Conservation (phyloP, 2,888 invertebrate species). For the Volucella inflata region DNA sequence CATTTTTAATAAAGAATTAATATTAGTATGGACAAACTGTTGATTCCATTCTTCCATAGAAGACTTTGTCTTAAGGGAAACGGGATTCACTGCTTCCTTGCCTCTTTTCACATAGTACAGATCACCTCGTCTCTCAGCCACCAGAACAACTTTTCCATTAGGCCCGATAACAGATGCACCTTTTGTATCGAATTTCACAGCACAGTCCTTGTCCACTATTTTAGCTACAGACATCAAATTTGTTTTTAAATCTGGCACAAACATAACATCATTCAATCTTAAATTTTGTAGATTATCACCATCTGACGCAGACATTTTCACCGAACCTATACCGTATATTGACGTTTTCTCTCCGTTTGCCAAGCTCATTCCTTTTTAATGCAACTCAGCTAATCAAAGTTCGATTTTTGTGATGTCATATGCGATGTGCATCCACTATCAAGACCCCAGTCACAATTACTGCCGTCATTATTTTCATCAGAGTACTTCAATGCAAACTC, state of each 20-base stretch:
- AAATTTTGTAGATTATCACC: too few species aligned
- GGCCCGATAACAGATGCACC: too few species aligned
- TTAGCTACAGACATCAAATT: slow-evolving; percentile 29
- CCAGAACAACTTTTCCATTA: too few species aligned
- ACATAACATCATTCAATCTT: too few species aligned
- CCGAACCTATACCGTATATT: slow-evolving; percentile 31
- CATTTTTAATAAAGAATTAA: neutral
- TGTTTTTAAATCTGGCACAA: slow-evolving; percentile 21
- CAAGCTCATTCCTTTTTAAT: too few species aligned
- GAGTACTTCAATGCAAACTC: slow-evolving; percentile 1
- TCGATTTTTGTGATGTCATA: too few species aligned
- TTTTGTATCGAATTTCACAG: too few species aligned
- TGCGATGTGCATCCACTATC: slow-evolving; percentile 23
- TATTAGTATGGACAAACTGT: slow-evolving; percentile 12
- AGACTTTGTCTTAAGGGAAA: neutral
- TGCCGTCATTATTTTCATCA: neutral
- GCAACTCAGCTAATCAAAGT: slow-evolving; percentile 30
- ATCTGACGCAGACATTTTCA: slow-evolving; percentile 7
- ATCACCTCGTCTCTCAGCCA: too few species aligned
- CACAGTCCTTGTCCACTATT: slow-evolving; percentile 26
- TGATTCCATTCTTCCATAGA: slow-evolving; percentile 17
- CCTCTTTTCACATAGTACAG: too few species aligned
- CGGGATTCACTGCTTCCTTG: neutral
- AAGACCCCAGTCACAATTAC: slow-evolving; percentile 17
- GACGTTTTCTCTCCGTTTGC: slow-evolving; percentile 38